phyloP scores from a whole-genome alignment of 2,797 vertebrate genomes.

The Bovichtus variegatus region DNA sequence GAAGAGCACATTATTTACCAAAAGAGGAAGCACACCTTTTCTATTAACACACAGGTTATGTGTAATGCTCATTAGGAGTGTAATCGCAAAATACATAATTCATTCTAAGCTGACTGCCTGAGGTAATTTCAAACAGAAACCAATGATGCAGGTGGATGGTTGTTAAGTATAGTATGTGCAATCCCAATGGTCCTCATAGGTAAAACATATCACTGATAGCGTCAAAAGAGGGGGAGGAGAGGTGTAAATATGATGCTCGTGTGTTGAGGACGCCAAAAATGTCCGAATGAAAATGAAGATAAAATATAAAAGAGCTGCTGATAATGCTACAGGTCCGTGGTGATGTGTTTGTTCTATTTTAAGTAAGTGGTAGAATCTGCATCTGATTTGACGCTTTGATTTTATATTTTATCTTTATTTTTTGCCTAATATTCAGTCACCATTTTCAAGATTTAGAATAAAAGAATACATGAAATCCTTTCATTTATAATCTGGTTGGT shows the following conservation, averaged over 20 bases:
- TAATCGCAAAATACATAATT: conserved; percentile 25
- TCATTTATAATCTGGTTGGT: neutral
- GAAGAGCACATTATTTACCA: conserved; percentile 30
- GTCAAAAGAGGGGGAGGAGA: no score
- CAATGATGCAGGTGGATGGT: conserved; percentile 14
- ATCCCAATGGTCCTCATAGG: neutral
- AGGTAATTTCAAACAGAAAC: conserved; percentile 34
- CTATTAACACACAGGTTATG: conserved; percentile 18
- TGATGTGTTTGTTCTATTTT: no score
- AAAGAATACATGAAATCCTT: neutral
- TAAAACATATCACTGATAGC: conserved; percentile 11
- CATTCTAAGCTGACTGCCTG: conserved; percentile 15
- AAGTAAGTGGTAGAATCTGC: no score
- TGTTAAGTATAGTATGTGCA: conserved; percentile 15
- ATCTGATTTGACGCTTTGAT: neutral
- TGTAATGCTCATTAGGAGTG: conserved; percentile 14
- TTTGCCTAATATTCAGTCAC: neutral
- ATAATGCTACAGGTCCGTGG: neutral
- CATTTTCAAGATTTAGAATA: neutral
- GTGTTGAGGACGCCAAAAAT: neutral
- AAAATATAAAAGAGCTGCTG: neutral
- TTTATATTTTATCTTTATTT: no score
- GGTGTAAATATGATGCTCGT: neutral
- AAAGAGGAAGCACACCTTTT: conserved; percentile 8
- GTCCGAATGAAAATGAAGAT: neutral